Conservation (phyloP, 2,113 vertebrate genomes). For the Sminthopsis crassicaudata region DNA sequence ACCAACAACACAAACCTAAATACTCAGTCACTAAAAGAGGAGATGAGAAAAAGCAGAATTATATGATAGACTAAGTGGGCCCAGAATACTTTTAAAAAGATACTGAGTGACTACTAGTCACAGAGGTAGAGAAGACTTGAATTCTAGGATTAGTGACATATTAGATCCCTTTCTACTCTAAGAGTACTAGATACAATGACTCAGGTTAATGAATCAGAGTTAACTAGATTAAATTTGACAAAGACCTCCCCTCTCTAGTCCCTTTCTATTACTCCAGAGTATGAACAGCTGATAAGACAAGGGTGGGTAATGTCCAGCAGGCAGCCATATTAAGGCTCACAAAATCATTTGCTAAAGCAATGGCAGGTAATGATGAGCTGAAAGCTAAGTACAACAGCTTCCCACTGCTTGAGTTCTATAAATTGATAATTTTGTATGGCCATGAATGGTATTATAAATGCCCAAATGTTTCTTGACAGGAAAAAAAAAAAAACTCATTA, state of each 20-base stretch:
- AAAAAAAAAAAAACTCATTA: background rate
- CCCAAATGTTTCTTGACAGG: too few relatives aligned
- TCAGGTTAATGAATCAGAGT: background rate
- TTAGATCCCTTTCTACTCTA: background rate
- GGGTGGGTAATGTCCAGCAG: too few relatives aligned
- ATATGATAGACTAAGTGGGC: background rate
- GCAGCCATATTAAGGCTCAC: too few relatives aligned
- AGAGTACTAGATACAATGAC: background rate
- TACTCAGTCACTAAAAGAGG: background rate
- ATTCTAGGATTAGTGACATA: background rate
- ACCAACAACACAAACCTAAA: background rate
- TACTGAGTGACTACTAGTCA: background rate
- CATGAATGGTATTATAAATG: too few relatives aligned
- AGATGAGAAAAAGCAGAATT: background rate
- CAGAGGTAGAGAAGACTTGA: background rate
- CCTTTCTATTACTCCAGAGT: background rate
- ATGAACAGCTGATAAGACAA: background rate
- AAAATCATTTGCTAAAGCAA: too few relatives aligned
- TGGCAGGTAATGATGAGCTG: too few relatives aligned
- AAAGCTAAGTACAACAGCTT: too few relatives aligned
- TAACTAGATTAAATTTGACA: background rate
- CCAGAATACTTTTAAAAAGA: background rate
- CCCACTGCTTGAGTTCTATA: too few relatives aligned
- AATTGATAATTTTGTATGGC: too few relatives aligned
- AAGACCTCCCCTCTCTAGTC: background rate